phyloP scores from a whole-genome alignment of 2,888 invertebrate species.

The Tipula unca region DNA sequence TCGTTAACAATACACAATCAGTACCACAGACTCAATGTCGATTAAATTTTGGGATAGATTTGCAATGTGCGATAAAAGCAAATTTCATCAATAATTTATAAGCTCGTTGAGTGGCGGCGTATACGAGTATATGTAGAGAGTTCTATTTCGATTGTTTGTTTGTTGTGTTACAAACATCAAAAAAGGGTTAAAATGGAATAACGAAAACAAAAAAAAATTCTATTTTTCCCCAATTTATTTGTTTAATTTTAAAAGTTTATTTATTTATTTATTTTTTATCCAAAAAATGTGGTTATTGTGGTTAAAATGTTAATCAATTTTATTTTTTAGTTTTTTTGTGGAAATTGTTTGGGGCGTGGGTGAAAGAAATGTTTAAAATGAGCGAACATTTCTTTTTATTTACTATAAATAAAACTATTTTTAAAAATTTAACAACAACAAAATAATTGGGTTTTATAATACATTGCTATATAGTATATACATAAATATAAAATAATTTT shows the following conservation, averaged over 20 bases:
- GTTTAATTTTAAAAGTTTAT: neutral
- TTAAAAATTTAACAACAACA: neutral
- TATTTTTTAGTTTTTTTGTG: neutral
- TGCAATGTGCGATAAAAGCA: neutral
- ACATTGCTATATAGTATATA: neutral
- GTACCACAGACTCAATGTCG: neutral
- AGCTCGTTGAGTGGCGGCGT: neutral
- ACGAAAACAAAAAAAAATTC: neutral
- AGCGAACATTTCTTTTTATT: neutral
- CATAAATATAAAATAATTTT: neutral
- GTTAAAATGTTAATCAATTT: conserved; percentile 14
- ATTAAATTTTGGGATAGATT: neutral
- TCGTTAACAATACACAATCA: neutral
- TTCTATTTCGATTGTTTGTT: neutral
- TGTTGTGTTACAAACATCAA: neutral
- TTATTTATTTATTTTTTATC: neutral
- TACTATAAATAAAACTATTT: neutral
- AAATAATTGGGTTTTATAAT: neutral
- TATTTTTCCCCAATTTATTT: neutral
- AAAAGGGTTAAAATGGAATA: neutral
- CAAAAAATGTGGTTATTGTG: conserved; percentile 3
- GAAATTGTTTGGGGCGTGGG: neutral
- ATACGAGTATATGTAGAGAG: no score
- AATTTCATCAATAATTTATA: neutral
- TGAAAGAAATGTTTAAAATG: neutral